Evolutionary conservation across 2,113 vertebrate species (phyloP).

Genomic region (Narcine bancroftii): DNA sequence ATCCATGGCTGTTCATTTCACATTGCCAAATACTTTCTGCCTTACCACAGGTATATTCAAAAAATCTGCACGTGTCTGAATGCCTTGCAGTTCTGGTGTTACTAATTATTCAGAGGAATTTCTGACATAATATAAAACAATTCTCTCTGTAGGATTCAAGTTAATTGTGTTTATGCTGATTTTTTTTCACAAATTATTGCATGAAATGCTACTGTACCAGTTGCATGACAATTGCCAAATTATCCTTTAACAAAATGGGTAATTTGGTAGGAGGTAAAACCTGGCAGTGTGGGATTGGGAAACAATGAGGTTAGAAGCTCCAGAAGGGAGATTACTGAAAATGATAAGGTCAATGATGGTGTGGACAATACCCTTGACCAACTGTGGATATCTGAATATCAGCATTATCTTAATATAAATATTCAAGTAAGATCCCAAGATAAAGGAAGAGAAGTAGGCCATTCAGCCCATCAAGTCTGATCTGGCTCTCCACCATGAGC

Average conservation of each 20-base stretch:
- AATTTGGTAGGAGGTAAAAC: too few species aligned
- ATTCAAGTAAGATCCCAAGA: not conserved
- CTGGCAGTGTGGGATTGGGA: too few species aligned
- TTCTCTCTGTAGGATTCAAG: not conserved
- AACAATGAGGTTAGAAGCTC: too few species aligned
- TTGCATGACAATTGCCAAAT: not conserved
- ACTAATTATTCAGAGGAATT: not conserved
- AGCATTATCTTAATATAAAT: not conserved
- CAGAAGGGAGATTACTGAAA: too few species aligned
- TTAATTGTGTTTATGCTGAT: not conserved
- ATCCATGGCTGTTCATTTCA: not conserved
- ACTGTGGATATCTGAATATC: not conserved
- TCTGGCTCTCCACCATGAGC: too few species aligned
- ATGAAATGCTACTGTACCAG: not conserved
- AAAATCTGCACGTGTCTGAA: not conserved
- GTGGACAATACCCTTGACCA: too few species aligned
- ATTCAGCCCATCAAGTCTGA: too few species aligned
- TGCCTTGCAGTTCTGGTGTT: not conserved
- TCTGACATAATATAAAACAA: constrained; percentile 5
- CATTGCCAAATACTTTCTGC: not conserved
- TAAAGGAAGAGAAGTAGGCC: too few species aligned
- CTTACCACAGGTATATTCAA: not conserved
- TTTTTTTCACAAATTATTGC: not conserved
- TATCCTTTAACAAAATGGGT: too few species aligned
- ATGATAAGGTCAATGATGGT: too few species aligned